These are phyloP conservation scores for Conops quadrifasciatus DNA, from an alignment of 2,888 invertebrate species.

Conservation along the genomic window DNA sequence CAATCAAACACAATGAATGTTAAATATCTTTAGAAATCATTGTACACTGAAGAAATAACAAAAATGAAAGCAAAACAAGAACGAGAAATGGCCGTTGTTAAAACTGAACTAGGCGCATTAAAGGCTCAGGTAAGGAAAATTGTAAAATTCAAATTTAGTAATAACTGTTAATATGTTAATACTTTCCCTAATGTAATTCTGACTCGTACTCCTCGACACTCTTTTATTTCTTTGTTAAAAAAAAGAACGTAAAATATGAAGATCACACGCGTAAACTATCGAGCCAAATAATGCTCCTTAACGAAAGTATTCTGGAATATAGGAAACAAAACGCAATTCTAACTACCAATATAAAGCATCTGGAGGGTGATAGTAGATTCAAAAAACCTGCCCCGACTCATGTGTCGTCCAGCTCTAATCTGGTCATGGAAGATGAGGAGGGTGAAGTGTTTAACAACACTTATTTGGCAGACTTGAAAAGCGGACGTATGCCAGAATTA, in stretches of 20 bases:
- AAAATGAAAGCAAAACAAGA: slow-evolving; percentile 63
- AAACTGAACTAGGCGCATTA: slow-evolving; percentile 51
- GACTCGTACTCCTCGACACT: no score
- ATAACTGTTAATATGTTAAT: no score
- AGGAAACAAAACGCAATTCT: slow-evolving; percentile 61
- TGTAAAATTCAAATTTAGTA: not conserved
- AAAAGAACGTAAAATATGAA: slow-evolving; percentile 59
- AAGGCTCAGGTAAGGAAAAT: slow-evolving; percentile 52
- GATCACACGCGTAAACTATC: slow-evolving; percentile 59
- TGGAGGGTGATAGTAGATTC: slow-evolving; percentile 46
- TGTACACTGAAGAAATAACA: slow-evolving; percentile 61
- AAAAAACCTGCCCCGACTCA: slow-evolving; percentile 51
- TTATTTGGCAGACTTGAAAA: slow-evolving; percentile 75
- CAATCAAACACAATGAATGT: not conserved
- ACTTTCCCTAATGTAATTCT: no score
- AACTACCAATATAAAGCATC: slow-evolving; percentile 57
- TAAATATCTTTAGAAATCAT: slow-evolving; percentile 55
- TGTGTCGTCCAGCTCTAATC: slow-evolving; percentile 58
- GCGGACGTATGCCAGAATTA: slow-evolving; percentile 65
- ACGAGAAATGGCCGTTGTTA: slow-evolving; percentile 51
- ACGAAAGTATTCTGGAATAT: slow-evolving; percentile 60
- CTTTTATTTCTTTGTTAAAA: no score
- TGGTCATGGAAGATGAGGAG: slow-evolving; percentile 85
- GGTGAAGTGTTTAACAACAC: slow-evolving; percentile 85
- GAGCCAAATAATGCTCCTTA: slow-evolving; percentile 59